Conservation (phyloP, 64 coral and sea anemone species). For the Stichodactyla helianthus region DNA sequence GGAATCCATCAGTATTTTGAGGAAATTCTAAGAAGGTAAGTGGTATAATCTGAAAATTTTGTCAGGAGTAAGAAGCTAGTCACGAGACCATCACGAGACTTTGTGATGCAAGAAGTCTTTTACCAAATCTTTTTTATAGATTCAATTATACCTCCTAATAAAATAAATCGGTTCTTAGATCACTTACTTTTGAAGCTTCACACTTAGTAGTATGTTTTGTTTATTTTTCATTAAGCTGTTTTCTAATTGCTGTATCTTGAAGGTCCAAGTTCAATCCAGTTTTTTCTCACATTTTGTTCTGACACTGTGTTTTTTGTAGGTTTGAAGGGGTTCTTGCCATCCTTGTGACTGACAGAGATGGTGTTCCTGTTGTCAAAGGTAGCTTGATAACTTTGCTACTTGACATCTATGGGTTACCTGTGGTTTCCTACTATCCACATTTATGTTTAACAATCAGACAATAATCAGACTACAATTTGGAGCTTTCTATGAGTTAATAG, state of each 20-base stretch:
- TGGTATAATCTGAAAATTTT: background rate
- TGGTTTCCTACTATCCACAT: background rate
- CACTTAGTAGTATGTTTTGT: background rate
- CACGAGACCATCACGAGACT: slow-evolving; percentile 1
- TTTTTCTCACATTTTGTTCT: background rate
- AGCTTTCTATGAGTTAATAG: too few species aligned
- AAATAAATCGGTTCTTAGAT: too few species aligned
- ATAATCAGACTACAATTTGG: too few species aligned
- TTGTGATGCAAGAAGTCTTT: background rate
- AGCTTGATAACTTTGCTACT: background rate
- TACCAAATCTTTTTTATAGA: background rate
- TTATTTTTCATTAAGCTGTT: background rate
- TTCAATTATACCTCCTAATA: too few species aligned
- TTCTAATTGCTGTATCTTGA: background rate
- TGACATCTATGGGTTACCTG: background rate
- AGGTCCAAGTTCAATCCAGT: background rate
- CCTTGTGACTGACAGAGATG: slow-evolving; percentile 93
- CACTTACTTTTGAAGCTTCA: background rate
- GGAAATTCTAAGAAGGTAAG: slow-evolving; percentile 62
- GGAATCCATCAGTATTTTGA: slow-evolving; percentile 72
- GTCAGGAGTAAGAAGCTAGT: background rate
- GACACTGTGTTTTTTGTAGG: slow-evolving; percentile 27
- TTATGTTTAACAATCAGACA: too few species aligned
- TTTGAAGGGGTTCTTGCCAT: slow-evolving; percentile 80
- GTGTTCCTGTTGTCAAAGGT: slow-evolving; percentile 96